These are phyloP conservation scores for Scartelaos histophorus DNA, from an alignment of 2,113 vertebrate species.

Conservation along the genomic window DNA sequence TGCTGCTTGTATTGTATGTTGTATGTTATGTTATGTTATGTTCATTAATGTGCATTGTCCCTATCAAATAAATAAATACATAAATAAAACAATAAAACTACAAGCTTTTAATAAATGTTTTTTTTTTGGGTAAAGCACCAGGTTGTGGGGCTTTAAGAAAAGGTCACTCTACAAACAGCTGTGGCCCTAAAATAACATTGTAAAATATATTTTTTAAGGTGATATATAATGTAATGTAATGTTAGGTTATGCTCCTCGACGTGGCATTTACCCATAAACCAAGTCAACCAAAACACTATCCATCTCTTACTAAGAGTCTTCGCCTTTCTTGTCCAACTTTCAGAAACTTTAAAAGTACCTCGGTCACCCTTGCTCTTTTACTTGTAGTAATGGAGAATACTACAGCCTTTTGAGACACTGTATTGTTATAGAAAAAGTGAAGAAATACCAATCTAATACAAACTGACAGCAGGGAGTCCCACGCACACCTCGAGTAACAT, in stretches of 20 bases:
- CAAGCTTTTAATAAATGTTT: too few species aligned
- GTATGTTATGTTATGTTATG: too few species aligned
- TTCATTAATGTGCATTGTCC: too few species aligned
- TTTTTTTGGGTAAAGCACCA: too few species aligned
- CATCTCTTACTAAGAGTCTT: not conserved
- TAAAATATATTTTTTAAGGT: too few species aligned
- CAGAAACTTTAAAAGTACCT: not conserved
- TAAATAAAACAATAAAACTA: too few species aligned
- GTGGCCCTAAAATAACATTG: too few species aligned
- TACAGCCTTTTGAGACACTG: not conserved
- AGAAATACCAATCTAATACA: constrained; percentile 9
- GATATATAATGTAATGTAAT: not conserved
- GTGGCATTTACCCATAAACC: not conserved
- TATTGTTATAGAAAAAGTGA: constrained; percentile 6
- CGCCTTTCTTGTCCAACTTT: not conserved
- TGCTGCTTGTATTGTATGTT: too few species aligned
- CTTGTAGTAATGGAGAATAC: not conserved
- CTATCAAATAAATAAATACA: too few species aligned
- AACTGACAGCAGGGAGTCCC: constrained; percentile 10
- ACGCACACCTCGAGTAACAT: constrained; percentile 8
- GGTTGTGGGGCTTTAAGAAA: too few species aligned
- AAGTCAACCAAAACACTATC: not conserved
- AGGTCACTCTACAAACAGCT: too few species aligned
- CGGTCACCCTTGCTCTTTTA: not conserved
- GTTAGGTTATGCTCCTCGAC: not conserved